Percentiles rank a stretch among this genome's conserved stretches.
Evolutionary conservation across 2,797 vertebrate species (phyloP).

Genomic region (Neopelma chrysocephalum): DNA sequence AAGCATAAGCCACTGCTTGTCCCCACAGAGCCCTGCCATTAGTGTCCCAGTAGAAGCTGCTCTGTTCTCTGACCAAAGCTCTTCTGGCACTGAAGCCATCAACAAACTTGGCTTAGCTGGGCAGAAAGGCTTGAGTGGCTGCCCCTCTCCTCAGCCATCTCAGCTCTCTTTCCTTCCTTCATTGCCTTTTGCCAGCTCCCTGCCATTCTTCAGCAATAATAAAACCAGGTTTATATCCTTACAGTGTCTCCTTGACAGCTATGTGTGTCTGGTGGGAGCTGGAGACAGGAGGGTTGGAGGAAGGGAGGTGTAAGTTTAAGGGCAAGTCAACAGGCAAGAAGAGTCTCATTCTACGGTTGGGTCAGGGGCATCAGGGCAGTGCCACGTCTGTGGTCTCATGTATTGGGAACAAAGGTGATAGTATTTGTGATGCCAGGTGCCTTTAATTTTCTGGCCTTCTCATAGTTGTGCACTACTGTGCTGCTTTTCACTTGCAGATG

Average conservation of each 20-base stretch:
- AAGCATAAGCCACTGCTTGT: not conserved
- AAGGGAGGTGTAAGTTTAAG: not conserved
- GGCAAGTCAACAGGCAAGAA: not conserved
- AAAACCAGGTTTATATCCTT: not conserved
- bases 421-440: not conserved
- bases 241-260: not conserved
- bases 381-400: not conserved
- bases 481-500: slow-evolving; percentile 72
- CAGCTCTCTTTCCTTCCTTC: not conserved
- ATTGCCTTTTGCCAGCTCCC: not conserved
- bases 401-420: not conserved
- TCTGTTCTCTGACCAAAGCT: not conserved
- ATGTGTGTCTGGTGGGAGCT: not conserved
- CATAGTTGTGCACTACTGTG: not conserved
- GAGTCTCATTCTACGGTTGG: not conserved
- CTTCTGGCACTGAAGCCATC: not conserved
- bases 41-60: not conserved
- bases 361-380: not conserved
- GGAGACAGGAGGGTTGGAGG: not conserved
- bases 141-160: not conserved
- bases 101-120: not conserved
- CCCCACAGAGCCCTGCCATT: not conserved
- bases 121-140: not conserved
- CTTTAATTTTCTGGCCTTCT: not conserved
- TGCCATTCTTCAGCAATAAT: not conserved